Conservation (phyloP, 2,797 vertebrate species). For the Tenualosa thibaudeaui region DNA sequence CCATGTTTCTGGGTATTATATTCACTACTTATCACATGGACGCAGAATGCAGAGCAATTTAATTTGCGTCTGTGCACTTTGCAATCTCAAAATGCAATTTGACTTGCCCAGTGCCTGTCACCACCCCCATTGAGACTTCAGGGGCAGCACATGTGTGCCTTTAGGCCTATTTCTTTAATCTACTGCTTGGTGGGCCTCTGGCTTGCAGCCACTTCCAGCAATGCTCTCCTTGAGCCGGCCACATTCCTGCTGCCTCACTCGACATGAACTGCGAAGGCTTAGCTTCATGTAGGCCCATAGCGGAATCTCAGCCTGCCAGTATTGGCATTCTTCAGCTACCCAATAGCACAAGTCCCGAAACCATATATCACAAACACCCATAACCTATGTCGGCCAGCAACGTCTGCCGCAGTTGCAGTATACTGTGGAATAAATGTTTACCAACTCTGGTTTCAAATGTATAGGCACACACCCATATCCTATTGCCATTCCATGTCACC, state of each 20-base stretch:
- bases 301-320: constrained; percentile 37
- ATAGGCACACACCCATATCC: constrained; percentile 59
- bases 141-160: constrained; percentile 27
- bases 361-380: constrained; percentile 42
- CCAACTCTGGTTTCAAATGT: constrained; percentile 68
- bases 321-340: constrained; percentile 44
- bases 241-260: constrained; percentile 15
- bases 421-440: constrained; percentile 72
- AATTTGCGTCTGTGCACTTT: constrained; percentile 24
- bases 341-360: constrained; percentile 42
- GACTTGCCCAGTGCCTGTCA: constrained; percentile 32
- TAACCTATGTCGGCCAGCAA: constrained; percentile 33
- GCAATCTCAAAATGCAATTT: constrained; percentile 35
- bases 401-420: constrained; percentile 50
- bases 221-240: constrained; percentile 16
- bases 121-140: constrained; percentile 31
- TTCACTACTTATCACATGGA: constrained; percentile 38
- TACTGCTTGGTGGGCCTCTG: constrained; percentile 6
- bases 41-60: constrained; percentile 35
- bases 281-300: constrained; percentile 24
- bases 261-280: constrained; percentile 20
- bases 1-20: constrained; percentile 39
- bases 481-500: constrained; percentile 71
- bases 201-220: constrained; percentile 34
- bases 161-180: neutral